A percentile compares a stretch with the other conserved stretches of the same genome.
Evolutionary conservation across 2,888 invertebrate genomes (phyloP).

Genomic region (Abrostola tripartita): DNA sequence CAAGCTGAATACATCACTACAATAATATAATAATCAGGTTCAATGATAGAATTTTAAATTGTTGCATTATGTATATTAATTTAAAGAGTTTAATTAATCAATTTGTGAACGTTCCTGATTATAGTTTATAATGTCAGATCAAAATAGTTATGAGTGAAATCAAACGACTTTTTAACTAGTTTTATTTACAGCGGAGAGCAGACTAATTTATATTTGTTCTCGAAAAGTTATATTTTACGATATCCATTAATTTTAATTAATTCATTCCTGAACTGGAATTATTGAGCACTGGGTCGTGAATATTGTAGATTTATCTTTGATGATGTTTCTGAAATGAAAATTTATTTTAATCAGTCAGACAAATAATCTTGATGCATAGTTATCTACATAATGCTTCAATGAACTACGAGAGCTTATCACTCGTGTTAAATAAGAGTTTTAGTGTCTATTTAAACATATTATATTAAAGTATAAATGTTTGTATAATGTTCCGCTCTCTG

Average conservation of each 20-base stretch:
- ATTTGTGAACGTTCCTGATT: slow-evolving; percentile 77
- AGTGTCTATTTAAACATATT: slow-evolving; percentile 46
- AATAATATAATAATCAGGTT: slow-evolving; percentile 50
- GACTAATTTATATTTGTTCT: slow-evolving; percentile 52
- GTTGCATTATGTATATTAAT: slow-evolving; percentile 68
- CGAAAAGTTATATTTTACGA: slow-evolving; percentile 34
- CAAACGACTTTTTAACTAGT: slow-evolving; percentile 56
- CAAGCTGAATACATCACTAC: slow-evolving; percentile 26
- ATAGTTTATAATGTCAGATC: slow-evolving; percentile 74
- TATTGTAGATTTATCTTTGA: slow-evolving; percentile 11
- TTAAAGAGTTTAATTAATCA: slow-evolving; percentile 63
- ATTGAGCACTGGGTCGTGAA: slow-evolving; percentile 9
- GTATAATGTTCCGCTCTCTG: slow-evolving; percentile 51
- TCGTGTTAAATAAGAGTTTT: slow-evolving; percentile 49
- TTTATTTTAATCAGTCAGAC: background rate
- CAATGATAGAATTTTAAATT: slow-evolving; percentile 58
- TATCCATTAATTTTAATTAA: slow-evolving; percentile 3
- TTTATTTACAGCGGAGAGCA: slow-evolving; percentile 57
- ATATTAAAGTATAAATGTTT: slow-evolving; percentile 47
- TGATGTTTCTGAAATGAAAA: slow-evolving; percentile 15
- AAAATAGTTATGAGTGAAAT: slow-evolving; percentile 68
- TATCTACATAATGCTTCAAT: slow-evolving; percentile 23
- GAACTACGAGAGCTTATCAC: slow-evolving; percentile 56
- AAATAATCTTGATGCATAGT: slow-evolving; percentile 25
- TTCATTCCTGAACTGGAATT: slow-evolving; percentile 14